Base-by-base conservation (phyloP, 2,888 invertebrate genomes). In the Drosophila mimica region DNA sequence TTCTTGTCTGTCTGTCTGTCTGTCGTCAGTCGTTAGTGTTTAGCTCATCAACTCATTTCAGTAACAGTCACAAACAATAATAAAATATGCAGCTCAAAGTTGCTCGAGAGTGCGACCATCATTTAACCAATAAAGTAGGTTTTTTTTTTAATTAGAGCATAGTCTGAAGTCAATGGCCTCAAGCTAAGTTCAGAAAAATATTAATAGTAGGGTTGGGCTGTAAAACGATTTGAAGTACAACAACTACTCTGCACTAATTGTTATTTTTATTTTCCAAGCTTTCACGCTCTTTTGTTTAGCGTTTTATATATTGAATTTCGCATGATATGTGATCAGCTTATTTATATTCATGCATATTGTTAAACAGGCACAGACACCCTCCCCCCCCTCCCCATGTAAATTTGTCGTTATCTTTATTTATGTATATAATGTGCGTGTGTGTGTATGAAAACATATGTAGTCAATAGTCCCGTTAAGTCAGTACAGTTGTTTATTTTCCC, bases 401-500 rank as follows among this genome's bases (percentile, higher is more conserved):
- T 61, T 53, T 17, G 49, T 33, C 28, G 46, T 52, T 67, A 64
- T 67, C 67, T 76, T 20, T 58, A n/a, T 59, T n/a, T 59, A 20
- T 62, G 20, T 15, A 34, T 58, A 3, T 52, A n/a, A 25, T 46
- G 15, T 15, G 4, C 34, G 49, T 60, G 8, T 53, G 20, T 57
- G 34, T 40, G 13, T 38, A 6, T 65, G 34, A 43, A 20, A 46
- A 46, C 25, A 46, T 34, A 43, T 33, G 43, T 34, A 51, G 61
- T 34, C 34, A 30, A 56, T 33, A 34, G 56, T 43, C 57, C 57
- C 67, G 46, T 49, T 58, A 59, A 56, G 70, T 69, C 63, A 33
- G 73, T 56, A 20, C 74, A 79, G 85, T 75, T 83, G 83, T 70
- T 76, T 66, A 66, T 67, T 74, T 82, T 77, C 80, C 82, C 87